Conservation (phyloP, 2,113 vertebrate species). For the Otocyon megalotis region DNA sequence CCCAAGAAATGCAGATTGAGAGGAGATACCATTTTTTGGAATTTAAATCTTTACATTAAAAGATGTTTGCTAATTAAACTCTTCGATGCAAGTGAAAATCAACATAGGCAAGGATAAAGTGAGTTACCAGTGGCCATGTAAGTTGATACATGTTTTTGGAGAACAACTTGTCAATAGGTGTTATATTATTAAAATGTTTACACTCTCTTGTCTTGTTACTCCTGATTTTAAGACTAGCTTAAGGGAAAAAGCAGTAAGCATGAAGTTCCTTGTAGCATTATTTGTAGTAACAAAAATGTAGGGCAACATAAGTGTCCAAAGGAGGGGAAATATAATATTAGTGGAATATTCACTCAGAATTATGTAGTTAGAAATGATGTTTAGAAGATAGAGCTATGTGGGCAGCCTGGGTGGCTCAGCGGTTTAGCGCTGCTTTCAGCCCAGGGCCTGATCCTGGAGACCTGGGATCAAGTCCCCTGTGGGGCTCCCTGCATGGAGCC, state of each 20-base stretch:
- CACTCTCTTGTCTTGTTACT: background rate
- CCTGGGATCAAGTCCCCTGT: too few species aligned
- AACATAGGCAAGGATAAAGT: background rate
- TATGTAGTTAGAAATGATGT: background rate
- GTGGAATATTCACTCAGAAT: background rate
- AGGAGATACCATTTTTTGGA: background rate
- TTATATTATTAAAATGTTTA: background rate
- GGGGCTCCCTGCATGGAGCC: too few species aligned
- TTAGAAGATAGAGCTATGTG: background rate
- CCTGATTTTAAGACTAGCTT: background rate
- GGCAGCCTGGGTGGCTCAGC: too few species aligned
- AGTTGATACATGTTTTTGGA: background rate
- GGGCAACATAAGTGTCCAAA: background rate
- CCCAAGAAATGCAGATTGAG: background rate
- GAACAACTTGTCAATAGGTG: background rate
- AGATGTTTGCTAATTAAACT: background rate
- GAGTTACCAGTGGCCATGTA: background rate
- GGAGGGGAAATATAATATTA: background rate
- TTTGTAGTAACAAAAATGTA: background rate
- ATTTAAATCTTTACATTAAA: slow-evolving; percentile 12
- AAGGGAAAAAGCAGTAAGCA: background rate
- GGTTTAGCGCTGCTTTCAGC: too few species aligned
- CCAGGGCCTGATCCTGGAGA: too few species aligned
- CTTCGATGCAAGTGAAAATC: background rate
- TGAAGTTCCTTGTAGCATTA: background rate